These are phyloP conservation scores for Ophioderma brevispina DNA, from an alignment of 35 echinoderm and acorn worm species.

Conservation along the genomic window DNA sequence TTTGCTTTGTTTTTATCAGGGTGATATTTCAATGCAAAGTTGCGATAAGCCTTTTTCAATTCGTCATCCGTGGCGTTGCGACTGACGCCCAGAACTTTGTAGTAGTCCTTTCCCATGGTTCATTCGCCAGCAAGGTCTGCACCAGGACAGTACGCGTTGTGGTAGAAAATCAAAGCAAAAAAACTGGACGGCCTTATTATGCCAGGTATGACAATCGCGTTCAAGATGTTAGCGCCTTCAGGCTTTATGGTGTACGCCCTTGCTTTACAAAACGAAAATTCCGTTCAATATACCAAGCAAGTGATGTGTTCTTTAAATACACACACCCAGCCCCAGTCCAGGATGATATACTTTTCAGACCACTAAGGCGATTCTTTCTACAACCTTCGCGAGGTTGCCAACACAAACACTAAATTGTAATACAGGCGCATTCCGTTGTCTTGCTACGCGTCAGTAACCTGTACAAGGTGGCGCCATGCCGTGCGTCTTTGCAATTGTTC, in stretches of 20 bases:
- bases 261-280: too few species aligned
- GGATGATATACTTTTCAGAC: not conserved
- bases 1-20: conserved; percentile 95
- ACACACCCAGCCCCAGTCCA: not conserved
- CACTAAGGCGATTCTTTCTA: not conserved
- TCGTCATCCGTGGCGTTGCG: conserved; percentile 86
- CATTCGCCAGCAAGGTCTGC: not conserved
- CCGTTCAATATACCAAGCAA: too few species aligned
- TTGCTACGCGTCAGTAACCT: too few species aligned
- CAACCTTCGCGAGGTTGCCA: not conserved
- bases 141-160: not conserved
- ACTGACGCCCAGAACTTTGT: conserved; percentile 80
- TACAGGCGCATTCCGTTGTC: not conserved
- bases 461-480: too few species aligned
- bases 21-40: conserved; percentile 96
- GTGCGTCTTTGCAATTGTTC: not conserved
- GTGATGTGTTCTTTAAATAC: too few species aligned
- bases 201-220: not conserved
- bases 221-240: not conserved
- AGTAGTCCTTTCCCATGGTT: conserved; percentile 98
- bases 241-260: not conserved
- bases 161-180: not conserved
- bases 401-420: not conserved
- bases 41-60: conserved; percentile 97
- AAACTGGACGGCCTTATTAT: not conserved